Base-by-base conservation (phyloP, 2,797 vertebrate species). In the Clarias platycephalus region DNA sequence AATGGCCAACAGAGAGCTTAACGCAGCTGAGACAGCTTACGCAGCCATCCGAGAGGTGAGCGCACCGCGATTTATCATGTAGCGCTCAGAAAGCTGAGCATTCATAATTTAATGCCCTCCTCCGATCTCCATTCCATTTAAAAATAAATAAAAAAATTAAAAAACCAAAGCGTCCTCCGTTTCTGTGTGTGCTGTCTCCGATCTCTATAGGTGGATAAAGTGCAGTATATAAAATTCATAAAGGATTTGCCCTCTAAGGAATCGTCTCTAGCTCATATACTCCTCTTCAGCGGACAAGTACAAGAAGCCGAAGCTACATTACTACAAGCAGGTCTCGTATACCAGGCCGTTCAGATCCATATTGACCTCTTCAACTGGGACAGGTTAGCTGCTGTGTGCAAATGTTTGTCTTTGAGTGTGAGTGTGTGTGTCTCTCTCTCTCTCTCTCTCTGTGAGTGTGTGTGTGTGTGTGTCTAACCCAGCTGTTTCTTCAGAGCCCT, bases 311-410 rank as follows among this genome's bases (percentile, higher is more conserved):
- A 99, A 88, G 93, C 94, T n/a, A 90, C 95, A 0, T 95, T 99
- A 68, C 92, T 99, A 7, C 97, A 99, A 88, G 90, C 96, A 28
- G 97, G 97, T 71, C 96, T 99, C 78, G 44, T 96, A 74, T 99
- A 97, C 89, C 97, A 98, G 86, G 97, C 98, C 20, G 97, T 99
- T 86, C 97, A 96, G 91, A 87, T 97, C 91, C 97, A 97, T 92
- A 96, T 98, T 22, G 92, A 97, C 84, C 96, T 99, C 44, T 99
- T 96, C 94, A 98, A 96, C 89, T 99, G 97, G 98, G 97, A 99
- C 85, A 97, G 98, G 98, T 99, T 94, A 49, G 80, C 44, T 34
- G 10, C n/a, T 77, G 49, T 22, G 5, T n/a, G 40, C 57, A 31
- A 20, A 18, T 15, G n/a, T 55, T 63, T 44, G n/a, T 20, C 15